Evolutionary conservation across 2,113 vertebrate species (phyloP), one percentile per base, ranked within the genome.

Genomic region (Raja brachyura): DNA sequence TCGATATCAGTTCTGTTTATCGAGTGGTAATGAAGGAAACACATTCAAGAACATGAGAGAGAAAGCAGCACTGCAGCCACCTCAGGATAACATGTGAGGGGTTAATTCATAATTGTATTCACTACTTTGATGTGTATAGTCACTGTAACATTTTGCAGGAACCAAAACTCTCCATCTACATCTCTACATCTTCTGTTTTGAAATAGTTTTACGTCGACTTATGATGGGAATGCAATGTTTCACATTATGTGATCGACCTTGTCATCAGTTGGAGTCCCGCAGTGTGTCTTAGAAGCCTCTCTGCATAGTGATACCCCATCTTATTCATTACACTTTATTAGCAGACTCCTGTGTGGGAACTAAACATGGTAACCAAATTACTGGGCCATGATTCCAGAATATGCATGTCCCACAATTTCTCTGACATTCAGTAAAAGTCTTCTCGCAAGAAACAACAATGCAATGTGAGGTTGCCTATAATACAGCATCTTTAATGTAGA

Each of bases 71-170:
- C 22, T 31, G 33, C 61, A 90, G 20, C 88, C 66, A 3, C 63
- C 18, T 11, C 20, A 90, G 16, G 70, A 22, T 14, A 3, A 20
- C 0, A 70, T 70, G 33, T 70, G 66, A 90, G 70, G 18, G 20
- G 33, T 68, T 25, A 3, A 90, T 90, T 90, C 66, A 31, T 59
- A 33, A 77, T 77, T 85, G 79, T 83, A 48, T 83, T 90, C 86
- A 90, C 28, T 68, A 20, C 16, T 68, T 68, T 68, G 3, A 90
- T 33, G 28, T 28, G 31, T 14, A 31, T 28, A 31, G 85, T 13
- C 28, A 63, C 59, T 31, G 25, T 88, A 88, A 31, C 79, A 54
- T 56, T 48, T 18, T 31, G 61, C 33, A n/a, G 54, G 25, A 90
- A 63, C 14, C 18, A 90, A 22, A 59, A 39, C 39, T 20, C 5